Evolutionary conservation across 1,140 invertebrate species (phyloP), one percentile per base, ranked within the genome.

Genomic region (Holotrichia oblita): DNA sequence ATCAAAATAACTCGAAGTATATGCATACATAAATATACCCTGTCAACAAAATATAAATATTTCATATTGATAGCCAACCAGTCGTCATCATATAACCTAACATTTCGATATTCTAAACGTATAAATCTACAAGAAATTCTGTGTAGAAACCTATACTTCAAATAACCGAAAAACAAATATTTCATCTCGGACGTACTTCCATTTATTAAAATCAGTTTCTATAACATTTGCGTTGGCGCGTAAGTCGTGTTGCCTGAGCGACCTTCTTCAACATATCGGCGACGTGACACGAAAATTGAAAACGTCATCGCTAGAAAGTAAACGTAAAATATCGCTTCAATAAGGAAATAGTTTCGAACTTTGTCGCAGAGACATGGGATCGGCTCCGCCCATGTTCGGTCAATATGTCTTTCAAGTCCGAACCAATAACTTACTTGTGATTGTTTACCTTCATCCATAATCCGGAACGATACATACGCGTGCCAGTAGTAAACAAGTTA

Each of bases 331-430:
- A 48, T 48, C 44, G 44, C 44, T 8, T 48, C 44, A 48, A 48
- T 48, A 48, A 48, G 44, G 44, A 48, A 48, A 48, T 48, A 48
- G 44, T 48, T 48, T 48, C 44, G 44, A 48, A 48, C 44, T 48
- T 48, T 12, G 44, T 48, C 44, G 44, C 44, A 48, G 12, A 8
- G 44, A n/a, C n/a, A n/a, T 48, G 4, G 44, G 44, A 48, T 48
- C 12, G 12, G n/a, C 44, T n/a, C 12, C 44, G 44, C 44, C 44
- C 44, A 3, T 48, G 12, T 48, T 48, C 3, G 44, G 44, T 12
- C 44, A 48, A 48, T 48, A 48, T n/a, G 44, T 48, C 44, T 48
- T 48, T 14, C n/a, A 14, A 48, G 9, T 48, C 12, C 10, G 12
- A 48, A n/a, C 10, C 44, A 48, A 48, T 48, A 48, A 6, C 44